Base-by-base conservation (phyloP, 2,888 invertebrate genomes). In the Diarsia rubi region DNA sequence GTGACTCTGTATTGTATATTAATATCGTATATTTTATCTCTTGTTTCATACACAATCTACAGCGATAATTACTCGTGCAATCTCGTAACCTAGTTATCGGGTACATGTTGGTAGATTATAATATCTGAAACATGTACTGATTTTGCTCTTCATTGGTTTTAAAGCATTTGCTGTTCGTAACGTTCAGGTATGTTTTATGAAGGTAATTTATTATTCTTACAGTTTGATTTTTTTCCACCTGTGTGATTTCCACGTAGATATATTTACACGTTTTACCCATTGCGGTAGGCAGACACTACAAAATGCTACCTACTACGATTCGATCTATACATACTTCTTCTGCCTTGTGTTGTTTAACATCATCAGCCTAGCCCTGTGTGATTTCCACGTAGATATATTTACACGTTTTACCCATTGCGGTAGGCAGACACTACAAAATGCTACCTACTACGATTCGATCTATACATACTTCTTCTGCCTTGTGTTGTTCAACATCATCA, bases 71-170 rank as follows among this genome's bases (percentile, higher is more conserved):
- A 78, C 37, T 62, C 19, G 8, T 42, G n/a, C 19, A 37, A 78
- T 52, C 19, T 19, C n/a, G 12, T 76, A 78, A 78, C 27, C 37
- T 42, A 68, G 75, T 75, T 68, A 67, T 11, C 62, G 27, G 62
- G 11, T 27, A 16, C 37, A 67, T 27, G 14, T 77, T 45, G 14
- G 44, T 52, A 44, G 65, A 65, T 49, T 65, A 44, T 44, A 21
- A 77, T 77, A 66, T 60, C n/a, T 11, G 44, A 44, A 45, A 11
- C 11, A n/a, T n/a, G 31, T 27, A 49, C 57, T 37, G 44, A 31
- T 44, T 49, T 44, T 27, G 44, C 49, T 57, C 24, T 59, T 27
- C 24, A 67, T 45, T 67, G 19, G 44, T 52, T 24, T n/a, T 21
- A 44, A 66, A 66, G 6, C 44, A 14, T 45, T 67, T 47, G 19